phyloP scores from a whole-genome alignment of 2,888 invertebrate genomes.

The Acrobasis suavella region DNA sequence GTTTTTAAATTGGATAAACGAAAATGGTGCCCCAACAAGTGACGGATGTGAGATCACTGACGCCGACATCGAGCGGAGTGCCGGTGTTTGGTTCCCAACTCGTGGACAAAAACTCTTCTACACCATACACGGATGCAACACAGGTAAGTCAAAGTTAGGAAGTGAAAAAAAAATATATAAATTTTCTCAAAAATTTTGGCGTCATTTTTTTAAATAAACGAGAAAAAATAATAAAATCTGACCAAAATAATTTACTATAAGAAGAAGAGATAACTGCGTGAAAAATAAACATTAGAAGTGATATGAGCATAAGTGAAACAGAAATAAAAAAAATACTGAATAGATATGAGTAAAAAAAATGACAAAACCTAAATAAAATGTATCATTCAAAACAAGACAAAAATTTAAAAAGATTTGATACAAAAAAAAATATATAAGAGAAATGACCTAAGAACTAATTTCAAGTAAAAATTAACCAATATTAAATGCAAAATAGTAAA shows the following conservation, averaged over 20 bases:
- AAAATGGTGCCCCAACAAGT: constrained; percentile 90
- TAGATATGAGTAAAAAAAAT: no score
- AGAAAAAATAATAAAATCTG: no score
- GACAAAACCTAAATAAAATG: neutral
- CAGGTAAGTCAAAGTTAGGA: constrained; percentile 86
- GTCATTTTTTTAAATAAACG: no score
- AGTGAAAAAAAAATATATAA: constrained; percentile 12
- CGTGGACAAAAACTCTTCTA: constrained; percentile 94
- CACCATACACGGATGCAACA: constrained; percentile 99
- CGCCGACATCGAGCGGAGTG: constrained; percentile 84
- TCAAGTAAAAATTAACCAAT: constrained; percentile 28
- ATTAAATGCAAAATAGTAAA: constrained; percentile 22
- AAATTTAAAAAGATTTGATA: constrained; percentile 22
- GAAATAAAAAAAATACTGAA: no score
- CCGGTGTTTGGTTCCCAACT: constrained; percentile 94
- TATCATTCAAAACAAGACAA: constrained; percentile 9
- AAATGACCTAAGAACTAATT: constrained; percentile 14
- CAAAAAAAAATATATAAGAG: neutral
- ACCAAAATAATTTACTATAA: no score
- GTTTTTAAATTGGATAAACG: constrained; percentile 62
- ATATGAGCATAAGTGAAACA: no score
- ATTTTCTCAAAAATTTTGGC: no score
- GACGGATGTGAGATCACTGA: constrained; percentile 81
- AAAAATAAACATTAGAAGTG: no score
- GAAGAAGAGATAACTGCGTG: no score